Evolutionary conservation across 1,140 invertebrate genomes (phyloP).

Genomic region (Meloidogyne floridensis): DNA sequence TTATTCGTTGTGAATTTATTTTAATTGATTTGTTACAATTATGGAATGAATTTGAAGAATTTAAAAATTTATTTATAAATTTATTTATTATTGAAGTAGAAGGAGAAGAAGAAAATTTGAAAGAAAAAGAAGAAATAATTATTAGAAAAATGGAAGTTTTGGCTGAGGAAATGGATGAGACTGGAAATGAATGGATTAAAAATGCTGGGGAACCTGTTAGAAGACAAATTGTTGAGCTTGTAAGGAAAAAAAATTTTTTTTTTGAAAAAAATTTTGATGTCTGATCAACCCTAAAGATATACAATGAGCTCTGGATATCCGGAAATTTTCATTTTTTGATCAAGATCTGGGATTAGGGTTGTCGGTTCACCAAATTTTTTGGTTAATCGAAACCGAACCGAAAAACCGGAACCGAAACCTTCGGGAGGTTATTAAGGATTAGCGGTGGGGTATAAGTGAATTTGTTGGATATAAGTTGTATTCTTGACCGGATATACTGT

Average conservation of each 20-base stretch:
- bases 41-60: conserved; percentile 4
- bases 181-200: not conserved
- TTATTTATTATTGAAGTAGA: not conserved
- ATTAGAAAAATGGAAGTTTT: conserved; percentile 10
- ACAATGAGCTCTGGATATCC: too few relatives aligned
- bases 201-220: not conserved
- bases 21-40: conserved; percentile 16
- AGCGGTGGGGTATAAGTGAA: too few relatives aligned
- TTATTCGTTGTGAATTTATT: conserved; percentile 21
- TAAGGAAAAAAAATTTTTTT: not conserved
- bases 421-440: too few relatives aligned
- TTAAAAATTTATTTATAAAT: not conserved
- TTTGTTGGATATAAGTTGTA: too few relatives aligned
- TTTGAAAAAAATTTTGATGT: too few relatives aligned
- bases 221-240: not conserved
- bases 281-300: too few relatives aligned
- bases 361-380: too few relatives aligned
- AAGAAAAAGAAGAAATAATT: not conserved
- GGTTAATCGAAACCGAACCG: too few relatives aligned
- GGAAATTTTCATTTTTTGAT: too few relatives aligned
- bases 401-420: too few relatives aligned
- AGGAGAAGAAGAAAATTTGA: not conserved
- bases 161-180: conserved; percentile 11
- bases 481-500: too few relatives aligned
- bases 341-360: too few relatives aligned